phyloP scores from a whole-genome alignment of 2,113 vertebrate species.

The Sphaerodactylus townsendi region DNA sequence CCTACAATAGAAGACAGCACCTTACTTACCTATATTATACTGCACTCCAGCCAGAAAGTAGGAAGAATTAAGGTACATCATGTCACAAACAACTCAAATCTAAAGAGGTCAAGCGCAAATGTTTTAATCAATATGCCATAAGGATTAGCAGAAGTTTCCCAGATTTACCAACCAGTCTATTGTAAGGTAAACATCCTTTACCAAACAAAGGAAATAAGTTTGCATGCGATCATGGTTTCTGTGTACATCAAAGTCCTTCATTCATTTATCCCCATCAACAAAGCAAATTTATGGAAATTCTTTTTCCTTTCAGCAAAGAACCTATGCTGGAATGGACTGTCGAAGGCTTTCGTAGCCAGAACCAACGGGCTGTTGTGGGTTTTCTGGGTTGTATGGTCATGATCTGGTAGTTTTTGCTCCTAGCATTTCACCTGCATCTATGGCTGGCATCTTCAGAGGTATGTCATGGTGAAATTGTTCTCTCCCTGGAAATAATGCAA shows the following conservation, averaged over 20 bases:
- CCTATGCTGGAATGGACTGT: too few species aligned
- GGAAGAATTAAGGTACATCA: not conserved
- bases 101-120: not conserved
- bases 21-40: not conserved
- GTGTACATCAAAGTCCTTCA: not conserved
- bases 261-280: not conserved
- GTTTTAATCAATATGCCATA: not conserved
- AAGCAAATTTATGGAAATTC: not conserved
- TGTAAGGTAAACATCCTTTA: not conserved
- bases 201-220: not conserved
- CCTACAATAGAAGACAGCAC: not conserved
- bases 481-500: too few species aligned
- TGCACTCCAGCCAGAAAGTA: not conserved
- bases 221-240: not conserved
- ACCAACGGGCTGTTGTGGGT: too few species aligned
- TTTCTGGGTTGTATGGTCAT: too few species aligned
- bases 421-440: too few species aligned
- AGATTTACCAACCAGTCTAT: not conserved
- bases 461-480: too few species aligned
- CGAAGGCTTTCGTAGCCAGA: too few species aligned
- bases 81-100: not conserved
- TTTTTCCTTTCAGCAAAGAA: not conserved
- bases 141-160: not conserved
- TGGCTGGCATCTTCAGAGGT: too few species aligned
- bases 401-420: too few species aligned